Evolutionary conservation across 23 tunicate genomes (phyloP), one percentile per base, ranked within the genome.

Genomic region (Clavelina lepadiformis): DNA sequence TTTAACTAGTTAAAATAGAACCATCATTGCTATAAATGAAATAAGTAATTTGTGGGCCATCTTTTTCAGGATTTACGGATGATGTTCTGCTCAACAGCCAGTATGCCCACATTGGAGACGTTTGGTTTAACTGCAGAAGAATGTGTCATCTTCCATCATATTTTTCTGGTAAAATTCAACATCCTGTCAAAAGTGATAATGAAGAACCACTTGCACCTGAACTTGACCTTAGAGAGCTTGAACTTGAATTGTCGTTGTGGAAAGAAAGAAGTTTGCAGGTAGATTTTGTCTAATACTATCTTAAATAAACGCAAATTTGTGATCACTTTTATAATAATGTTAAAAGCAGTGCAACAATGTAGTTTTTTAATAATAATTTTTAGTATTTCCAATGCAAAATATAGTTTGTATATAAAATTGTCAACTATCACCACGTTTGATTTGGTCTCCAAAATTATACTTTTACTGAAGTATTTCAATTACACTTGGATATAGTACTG

Each of bases 71-170:
- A 24, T 86, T 86, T 58, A 78, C 75, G 0, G 95, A 78, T 50
- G 95, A 86, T 56, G 95, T 78, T 0, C 62, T 86, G 19, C 76
- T 86, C 3, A 86, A 86, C 74, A 86, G 95, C 50, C 77, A 65
- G 13, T 86, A 78, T 35, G 85, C 83, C 15, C 71, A 77, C 23
- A 78, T 86, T 28, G 95, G 85, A 46, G 95, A 86, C 31, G 71
- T 82, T 22, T 86, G 95, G 95, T 86, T 79, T 31, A 86, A 86
- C 70, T 70, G 86, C 45, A 78, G 65, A 37, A 51, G 83, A 33
- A 84, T 84, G 93, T 84, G 93, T 45, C 75, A 38, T 28, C 65
- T 83, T 35, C 15, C 49, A 44, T 44, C 15, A 11, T 44, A 11
- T 15, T 44, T 15, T 44, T 11, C 49, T 44, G 49, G 15, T 44